A percentile compares a stretch with the other conserved stretches of the same genome.
Evolutionary conservation across 2,797 vertebrate genomes (phyloP).

Genomic region (Diplodus puntazzo): DNA sequence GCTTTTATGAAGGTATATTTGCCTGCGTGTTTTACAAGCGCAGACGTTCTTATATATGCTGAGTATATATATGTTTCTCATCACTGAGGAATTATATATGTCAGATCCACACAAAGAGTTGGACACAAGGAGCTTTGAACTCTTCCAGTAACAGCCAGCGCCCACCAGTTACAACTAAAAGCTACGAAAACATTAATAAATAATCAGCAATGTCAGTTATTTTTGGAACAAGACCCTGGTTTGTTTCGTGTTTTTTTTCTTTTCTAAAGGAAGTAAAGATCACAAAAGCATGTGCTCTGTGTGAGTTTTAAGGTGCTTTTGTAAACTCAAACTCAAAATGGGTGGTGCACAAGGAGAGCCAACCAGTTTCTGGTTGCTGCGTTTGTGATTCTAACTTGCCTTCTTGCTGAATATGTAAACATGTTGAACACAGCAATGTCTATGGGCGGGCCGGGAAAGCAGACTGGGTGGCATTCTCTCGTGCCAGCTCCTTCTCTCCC

Average conservation of each 20-base stretch:
- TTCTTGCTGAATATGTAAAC: conserved; percentile 88
- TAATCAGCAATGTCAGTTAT: conserved; percentile 83
- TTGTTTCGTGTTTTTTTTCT: conserved; percentile 72
- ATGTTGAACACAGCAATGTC: conserved; percentile 85
- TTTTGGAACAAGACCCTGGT: conserved; percentile 88
- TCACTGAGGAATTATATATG: conserved; percentile 83
- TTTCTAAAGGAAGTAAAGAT: conserved; percentile 83
- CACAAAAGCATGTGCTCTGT: conserved; percentile 85
- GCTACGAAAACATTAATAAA: conserved; percentile 86
- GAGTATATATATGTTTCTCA: conserved; percentile 74
- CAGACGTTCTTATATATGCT: conserved; percentile 76
- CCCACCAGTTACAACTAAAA: conserved; percentile 83
- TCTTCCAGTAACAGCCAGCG: conserved; percentile 86
- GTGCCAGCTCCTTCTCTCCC: conserved; percentile 61
- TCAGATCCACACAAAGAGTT: conserved; percentile 84
- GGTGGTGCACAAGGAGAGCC: conserved; percentile 67
- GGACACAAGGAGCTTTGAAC: conserved; percentile 78
- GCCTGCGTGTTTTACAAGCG: conserved; percentile 75
- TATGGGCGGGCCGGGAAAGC: conserved; percentile 70
- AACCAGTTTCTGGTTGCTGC: conserved; percentile 77
- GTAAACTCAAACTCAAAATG: conserved; percentile 83
- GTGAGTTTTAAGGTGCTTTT: conserved; percentile 89
- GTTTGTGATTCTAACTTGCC: conserved; percentile 84
- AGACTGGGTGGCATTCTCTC: conserved; percentile 75
- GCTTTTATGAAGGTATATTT: conserved; percentile 79